Base-by-base conservation (phyloP, 2,113 vertebrate species). In the Zapus hudsonius region DNA sequence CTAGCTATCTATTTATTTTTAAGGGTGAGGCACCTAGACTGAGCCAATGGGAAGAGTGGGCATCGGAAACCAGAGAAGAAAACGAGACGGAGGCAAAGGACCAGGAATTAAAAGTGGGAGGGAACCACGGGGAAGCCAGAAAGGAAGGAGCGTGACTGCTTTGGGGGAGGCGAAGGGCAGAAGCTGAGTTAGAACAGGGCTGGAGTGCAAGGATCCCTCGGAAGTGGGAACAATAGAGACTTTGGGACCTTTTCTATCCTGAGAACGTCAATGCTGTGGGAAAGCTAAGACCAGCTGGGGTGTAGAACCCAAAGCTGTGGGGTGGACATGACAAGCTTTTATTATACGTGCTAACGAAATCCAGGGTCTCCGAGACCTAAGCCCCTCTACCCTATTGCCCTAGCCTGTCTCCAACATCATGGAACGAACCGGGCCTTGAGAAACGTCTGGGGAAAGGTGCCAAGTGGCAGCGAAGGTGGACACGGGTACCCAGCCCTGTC, bases 261-360 rank as follows among this genome's bases (percentile, higher is more conserved):
- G 20, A 22, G n/a, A 79, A 12, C 5, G 4, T 1, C 0, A 42
- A 38, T 0, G 2, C 7, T 9, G 44, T 1, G 15, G 10, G 5
- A 31, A 64, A 38, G 22, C 59, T 44, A 23, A 61, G 47, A 7
- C 25, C 0, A 63, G 33, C 31, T 12, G 29, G 52, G 36, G 15
- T 64, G 59, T 61, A 33, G 64, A 70, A 27, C 11, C 69, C 13
- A 29, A 79, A 52, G 20, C 47, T 25, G 36, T 8, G 44, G 66
- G 57, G 38, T 6, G 8, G 2, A 23, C 55, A 0, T 1, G 33
- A 47, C 52, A 27, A 76, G 57, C 33, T 87, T 90, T n/a, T 42
- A 57, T 72, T 70, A 84, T 7, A 16, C 2, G n/a, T 52, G 27
- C 63, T 84, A 97, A 97, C 96, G 97, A 97, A 96, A 95, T 92